Base-by-base conservation (phyloP, 2,113 vertebrate species). In the Anser cygnoides region DNA sequence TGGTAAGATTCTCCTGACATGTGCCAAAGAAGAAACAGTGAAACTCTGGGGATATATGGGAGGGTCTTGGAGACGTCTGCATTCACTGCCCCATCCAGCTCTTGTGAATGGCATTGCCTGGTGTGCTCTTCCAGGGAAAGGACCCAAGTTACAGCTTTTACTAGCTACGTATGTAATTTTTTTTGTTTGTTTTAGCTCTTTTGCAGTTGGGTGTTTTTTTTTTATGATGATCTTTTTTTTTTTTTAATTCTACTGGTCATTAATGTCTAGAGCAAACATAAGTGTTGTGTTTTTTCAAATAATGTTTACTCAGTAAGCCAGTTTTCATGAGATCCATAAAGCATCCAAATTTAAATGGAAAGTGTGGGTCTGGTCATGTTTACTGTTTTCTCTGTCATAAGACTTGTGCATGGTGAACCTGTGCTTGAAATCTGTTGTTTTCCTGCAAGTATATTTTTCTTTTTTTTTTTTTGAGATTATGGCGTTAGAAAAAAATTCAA, bases 1-100 rank as follows among this genome's bases (percentile, higher is more conserved):
- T 7, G 99, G 99, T 15, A 98, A 98, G 91, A 98, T 99, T 55
- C 97, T 99, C 35, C 95, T 99, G 97, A 99, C 98, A 2, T 99
- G 99, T 97, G 99, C 99, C 95, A 99, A 99, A 98, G 99, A 99
- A 95, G 99, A 99, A 92, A 98, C 96, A 4, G 99, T 99, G 95
- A 99, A 99, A 74, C 98, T 99, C 68, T 99, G 99, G 99, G 98
- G 98, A 1, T 96, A 88, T 1, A 43, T 98, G 13, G 98, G 97
- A 26, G 98, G 98, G 8, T 97, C 98, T 33, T 99, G 99, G 99
- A 81, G 95, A 58, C 98, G 98, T 93, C 97, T 99, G 5, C 98
- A 98, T 77, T 98, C 98, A 2, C 98, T 99, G 16, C 88, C 98
- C 39, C 98, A 99, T 61, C 98, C 99, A 1, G 98, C 99, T 4